Evolutionary conservation across 2,113 vertebrate genomes (phyloP).

Genomic region (Podarcis cretensis): DNA sequence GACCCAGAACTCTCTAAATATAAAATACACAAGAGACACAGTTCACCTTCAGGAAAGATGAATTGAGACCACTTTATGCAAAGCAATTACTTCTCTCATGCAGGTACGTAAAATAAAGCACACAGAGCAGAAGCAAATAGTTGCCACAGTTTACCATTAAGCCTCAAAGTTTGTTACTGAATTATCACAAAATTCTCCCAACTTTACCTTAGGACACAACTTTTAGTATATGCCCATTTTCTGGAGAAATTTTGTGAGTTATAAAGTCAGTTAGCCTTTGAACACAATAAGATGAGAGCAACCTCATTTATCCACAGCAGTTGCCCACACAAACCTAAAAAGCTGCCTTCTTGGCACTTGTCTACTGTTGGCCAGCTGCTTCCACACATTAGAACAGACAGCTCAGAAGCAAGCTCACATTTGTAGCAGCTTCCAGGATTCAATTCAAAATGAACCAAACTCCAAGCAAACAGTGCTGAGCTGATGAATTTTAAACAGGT

Average conservation of each 20-base stretch:
- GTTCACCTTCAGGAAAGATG: slow-evolving; percentile 15
- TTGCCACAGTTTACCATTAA: slow-evolving; percentile 20
- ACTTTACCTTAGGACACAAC: background rate
- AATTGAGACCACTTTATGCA: slow-evolving; percentile 46
- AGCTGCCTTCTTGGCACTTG: background rate
- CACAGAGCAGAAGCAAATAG: slow-evolving; percentile 7
- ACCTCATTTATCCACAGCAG: background rate
- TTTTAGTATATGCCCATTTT: too few relatives aligned
- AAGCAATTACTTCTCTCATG: slow-evolving; percentile 39
- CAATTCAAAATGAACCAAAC: background rate
- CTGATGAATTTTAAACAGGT: background rate
- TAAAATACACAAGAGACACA: slow-evolving; percentile 32
- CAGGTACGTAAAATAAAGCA: slow-evolving; percentile 33
- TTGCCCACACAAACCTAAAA: background rate
- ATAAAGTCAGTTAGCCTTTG: background rate
- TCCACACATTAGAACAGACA: background rate
- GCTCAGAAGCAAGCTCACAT: background rate
- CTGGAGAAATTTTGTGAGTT: background rate
- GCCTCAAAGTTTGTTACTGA: fast-evolving
- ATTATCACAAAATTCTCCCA: background rate
- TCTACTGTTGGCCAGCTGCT: background rate
- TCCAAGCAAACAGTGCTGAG: background rate
- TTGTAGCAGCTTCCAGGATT: background rate
- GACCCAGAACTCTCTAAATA: slow-evolving; percentile 62
- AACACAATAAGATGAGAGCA: background rate